Base-by-base conservation (phyloP, 2,113 vertebrate genomes). In the Polyodon spathula region DNA sequence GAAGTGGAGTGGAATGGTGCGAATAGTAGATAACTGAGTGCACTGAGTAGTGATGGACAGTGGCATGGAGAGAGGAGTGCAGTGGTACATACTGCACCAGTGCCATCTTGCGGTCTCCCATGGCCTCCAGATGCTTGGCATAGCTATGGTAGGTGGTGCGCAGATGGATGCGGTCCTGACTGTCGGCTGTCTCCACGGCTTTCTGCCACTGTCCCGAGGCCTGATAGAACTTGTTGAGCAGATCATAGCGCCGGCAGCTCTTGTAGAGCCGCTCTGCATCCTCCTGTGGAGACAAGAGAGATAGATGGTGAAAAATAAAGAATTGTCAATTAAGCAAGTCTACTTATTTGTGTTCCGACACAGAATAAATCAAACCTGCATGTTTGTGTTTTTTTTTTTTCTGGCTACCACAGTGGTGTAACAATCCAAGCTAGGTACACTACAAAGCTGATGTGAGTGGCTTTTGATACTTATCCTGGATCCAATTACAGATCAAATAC, bases 101-200 rank as follows among this genome's bases (percentile, higher is more conserved):
- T 0, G 94, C 93, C 41, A 76, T 72, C 4, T 39, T 68, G 40
- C 74, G 87, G 68, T 96, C 81, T 0, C 84, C 84, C 0, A 64
- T 83, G 16, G 89, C 90, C 76, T 99, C 96, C 81, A 93, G 78
- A 74, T 97, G 90, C 73, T 84, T 90, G 0, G 93, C 95, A 0
- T 97, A 94, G 78, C 71, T 94, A 84, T 97, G 92, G 76, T 92
- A 92, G 0, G 93, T 97, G 63, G 88, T 87, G 52, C 94, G 91
- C 6, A 99, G 81, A 63, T 97, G 94, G 63, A 97, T 85, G 0
- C 93, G 88, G 66, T 97, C 94, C 0, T 88, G 77, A 5, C 4
- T 77, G 65, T 97, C 90, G 0, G 95, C 94, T 0, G 80, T 86
- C 50, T 93, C 88, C 0, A 97, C 61, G 11, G 96, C 95, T 51